A percentile compares a stretch with the other conserved stretches of the same genome.
Evolutionary conservation across 2,888 invertebrate species (phyloP).

Genomic region (Lingula anatina): DNA sequence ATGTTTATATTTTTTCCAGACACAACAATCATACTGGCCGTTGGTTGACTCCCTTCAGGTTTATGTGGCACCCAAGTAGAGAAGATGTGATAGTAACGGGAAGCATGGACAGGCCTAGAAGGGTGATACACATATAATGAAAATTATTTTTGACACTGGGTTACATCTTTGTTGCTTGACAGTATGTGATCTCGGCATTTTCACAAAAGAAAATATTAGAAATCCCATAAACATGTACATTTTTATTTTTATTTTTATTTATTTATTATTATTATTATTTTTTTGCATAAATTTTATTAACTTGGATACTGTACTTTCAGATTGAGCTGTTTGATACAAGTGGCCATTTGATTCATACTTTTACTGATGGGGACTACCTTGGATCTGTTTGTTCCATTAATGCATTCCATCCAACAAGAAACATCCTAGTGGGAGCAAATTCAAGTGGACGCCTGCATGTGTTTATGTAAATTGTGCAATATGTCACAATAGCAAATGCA

Average conservation of each 20-base stretch:
- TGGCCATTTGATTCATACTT: conserved; percentile 34
- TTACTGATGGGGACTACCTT: conserved; percentile 37
- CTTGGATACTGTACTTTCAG: too few species aligned
- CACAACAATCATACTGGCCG: conserved; percentile 55
- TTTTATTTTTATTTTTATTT: too few species aligned
- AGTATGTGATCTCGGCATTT: too few species aligned
- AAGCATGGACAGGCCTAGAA: conserved; percentile 48
- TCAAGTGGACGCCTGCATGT: conserved; percentile 52
- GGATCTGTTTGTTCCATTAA: conserved; percentile 48
- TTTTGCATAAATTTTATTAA: too few species aligned
- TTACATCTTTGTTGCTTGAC: too few species aligned
- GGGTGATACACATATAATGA: too few species aligned
- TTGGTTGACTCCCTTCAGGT: conserved; percentile 54
- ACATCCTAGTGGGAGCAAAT: conserved; percentile 53
- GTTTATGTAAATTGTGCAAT: conserved; percentile 46
- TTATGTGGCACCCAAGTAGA: conserved; percentile 52
- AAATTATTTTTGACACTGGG: too few species aligned
- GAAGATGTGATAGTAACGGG: conserved; percentile 54
- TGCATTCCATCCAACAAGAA: conserved; percentile 46
- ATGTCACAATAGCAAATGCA: too few species aligned
- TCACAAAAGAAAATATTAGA: too few species aligned
- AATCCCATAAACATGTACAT: too few species aligned
- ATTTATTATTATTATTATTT: too few species aligned
- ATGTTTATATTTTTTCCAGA: conserved; percentile 12
- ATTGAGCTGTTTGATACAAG: conserved; percentile 46